Conservation (phyloP, 2,797 vertebrate species). For the Luscinia luscinia region DNA sequence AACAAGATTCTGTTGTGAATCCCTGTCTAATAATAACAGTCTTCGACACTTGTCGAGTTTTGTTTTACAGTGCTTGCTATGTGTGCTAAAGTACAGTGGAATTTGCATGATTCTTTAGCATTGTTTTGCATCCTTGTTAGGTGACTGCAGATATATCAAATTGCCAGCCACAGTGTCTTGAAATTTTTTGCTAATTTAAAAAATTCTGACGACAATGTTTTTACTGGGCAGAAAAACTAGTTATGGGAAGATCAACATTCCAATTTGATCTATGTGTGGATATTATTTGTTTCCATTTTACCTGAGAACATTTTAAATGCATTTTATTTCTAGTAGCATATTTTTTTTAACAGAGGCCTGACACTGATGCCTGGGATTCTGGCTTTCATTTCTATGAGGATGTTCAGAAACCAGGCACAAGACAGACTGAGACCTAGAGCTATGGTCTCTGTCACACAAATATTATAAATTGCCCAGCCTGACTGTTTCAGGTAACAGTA, state of each 20-base stretch:
- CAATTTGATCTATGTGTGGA: neutral
- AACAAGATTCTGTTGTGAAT: neutral
- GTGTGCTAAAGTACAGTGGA: neutral
- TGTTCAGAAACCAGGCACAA: neutral
- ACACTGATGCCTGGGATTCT: neutral
- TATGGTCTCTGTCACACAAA: neutral
- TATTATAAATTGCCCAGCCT: neutral
- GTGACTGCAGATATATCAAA: neutral
- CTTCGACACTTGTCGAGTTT: neutral
- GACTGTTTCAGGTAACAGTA: neutral
- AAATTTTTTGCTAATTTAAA: neutral
- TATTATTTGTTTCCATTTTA: neutral
- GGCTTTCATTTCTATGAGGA: neutral
- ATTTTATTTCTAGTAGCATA: neutral
- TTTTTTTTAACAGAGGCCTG: neutral
- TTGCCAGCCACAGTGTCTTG: neutral
- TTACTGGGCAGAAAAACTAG: neutral
- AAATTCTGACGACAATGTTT: neutral
- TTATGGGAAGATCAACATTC: neutral
- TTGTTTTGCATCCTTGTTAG: neutral
- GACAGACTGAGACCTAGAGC: neutral
- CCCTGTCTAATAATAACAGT: neutral
- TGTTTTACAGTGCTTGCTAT: neutral
- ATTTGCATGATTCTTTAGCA: constrained; percentile 12
- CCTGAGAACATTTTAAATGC: neutral